phyloP scores from a whole-genome alignment of 2,113 vertebrate genomes.

The Cebidichthys violaceus region DNA sequence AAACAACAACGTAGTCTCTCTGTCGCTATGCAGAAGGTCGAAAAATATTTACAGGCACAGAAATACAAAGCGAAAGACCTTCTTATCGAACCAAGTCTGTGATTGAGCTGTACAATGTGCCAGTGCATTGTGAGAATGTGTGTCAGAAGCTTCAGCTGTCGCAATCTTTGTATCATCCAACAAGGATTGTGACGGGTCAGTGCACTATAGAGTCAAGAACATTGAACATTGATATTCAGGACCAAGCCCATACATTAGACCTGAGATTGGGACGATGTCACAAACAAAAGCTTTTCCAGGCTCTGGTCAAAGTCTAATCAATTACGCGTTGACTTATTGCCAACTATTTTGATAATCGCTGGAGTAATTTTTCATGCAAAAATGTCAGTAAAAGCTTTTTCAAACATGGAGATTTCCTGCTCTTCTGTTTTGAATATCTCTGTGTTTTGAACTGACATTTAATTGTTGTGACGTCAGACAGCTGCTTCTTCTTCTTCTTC shows the following conservation, averaged over 20 bases:
- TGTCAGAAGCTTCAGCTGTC: background rate
- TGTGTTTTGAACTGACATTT: background rate
- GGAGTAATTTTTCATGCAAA: background rate
- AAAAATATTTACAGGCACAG: background rate
- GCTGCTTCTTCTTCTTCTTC: too few species aligned
- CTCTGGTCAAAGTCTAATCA: background rate
- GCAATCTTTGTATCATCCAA: background rate
- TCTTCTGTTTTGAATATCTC: background rate
- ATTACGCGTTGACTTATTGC: background rate
- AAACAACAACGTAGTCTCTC: background rate
- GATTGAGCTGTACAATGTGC: background rate
- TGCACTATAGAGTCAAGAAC: background rate
- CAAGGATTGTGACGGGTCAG: too few species aligned
- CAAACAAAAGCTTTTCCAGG: background rate
- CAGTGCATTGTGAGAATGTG: background rate
- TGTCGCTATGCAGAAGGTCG: background rate
- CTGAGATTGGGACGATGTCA: background rate
- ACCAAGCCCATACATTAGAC: background rate
- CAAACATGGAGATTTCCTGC: background rate
- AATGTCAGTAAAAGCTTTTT: background rate
- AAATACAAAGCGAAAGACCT: background rate
- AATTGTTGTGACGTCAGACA: background rate
- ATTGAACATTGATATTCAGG: background rate
- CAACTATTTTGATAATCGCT: background rate
- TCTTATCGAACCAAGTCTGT: background rate